Percentiles rank a stretch among this genome's conserved stretches.
Evolutionary conservation across 2,888 invertebrate species (phyloP).

Genomic region (Altica lythri): DNA sequence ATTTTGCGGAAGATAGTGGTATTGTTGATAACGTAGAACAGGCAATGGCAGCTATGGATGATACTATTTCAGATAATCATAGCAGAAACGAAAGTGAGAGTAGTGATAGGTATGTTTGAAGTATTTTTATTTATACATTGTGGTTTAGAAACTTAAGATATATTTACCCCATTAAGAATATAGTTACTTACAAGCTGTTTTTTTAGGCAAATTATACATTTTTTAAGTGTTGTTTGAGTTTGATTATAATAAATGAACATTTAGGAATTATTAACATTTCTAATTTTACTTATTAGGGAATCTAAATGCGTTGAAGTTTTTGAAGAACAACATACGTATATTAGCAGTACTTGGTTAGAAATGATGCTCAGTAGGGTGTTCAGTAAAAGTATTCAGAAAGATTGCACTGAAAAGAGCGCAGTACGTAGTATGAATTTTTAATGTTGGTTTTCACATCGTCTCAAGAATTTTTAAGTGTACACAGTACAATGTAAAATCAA

Average conservation of each 20-base stretch:
- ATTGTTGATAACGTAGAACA: slow-evolving; percentile 39
- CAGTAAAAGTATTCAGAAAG: slow-evolving; percentile 35
- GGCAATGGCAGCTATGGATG: slow-evolving; percentile 31
- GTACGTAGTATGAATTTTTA: slow-evolving; percentile 32
- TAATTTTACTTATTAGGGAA: not conserved
- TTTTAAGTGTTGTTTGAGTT: too few species aligned
- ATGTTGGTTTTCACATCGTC: not conserved
- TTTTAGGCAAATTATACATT: too few species aligned
- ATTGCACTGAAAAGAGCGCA: slow-evolving; percentile 13
- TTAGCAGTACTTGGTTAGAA: slow-evolving; percentile 38
- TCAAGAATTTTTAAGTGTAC: slow-evolving; percentile 8
- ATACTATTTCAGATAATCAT: slow-evolving; percentile 20
- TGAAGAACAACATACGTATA: slow-evolving; percentile 23
- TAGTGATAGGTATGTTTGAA: slow-evolving; percentile 46
- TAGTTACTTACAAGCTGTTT: too few species aligned
- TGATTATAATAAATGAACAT: too few species aligned
- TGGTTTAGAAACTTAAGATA: slow-evolving; percentile 1
- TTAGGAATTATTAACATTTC: not conserved
- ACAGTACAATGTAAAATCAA: too few species aligned
- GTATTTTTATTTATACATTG: slow-evolving; percentile 7
- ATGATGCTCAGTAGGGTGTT: slow-evolving; percentile 43
- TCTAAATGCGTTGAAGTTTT: not conserved
- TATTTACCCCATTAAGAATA: too few species aligned
- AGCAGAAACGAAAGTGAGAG: slow-evolving; percentile 27
- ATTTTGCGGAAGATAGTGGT: slow-evolving; percentile 42